Conservation (phyloP, 2,113 vertebrate genomes). For the Coptodon rendalli region DNA sequence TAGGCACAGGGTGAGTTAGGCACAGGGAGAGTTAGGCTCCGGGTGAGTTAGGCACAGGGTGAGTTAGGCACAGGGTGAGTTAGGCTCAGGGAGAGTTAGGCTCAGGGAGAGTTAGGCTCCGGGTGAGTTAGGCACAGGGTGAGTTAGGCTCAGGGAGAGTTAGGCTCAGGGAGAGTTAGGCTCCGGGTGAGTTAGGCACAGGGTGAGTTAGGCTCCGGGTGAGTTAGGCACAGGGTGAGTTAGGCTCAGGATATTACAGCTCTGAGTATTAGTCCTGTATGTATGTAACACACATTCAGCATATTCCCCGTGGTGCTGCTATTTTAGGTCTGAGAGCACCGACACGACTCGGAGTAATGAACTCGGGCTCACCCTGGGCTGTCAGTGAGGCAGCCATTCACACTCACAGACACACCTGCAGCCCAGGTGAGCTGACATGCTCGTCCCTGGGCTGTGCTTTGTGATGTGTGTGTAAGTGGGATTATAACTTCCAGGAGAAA, state of each 20-base stretch:
- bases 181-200: accelerated
- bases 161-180: accelerated
- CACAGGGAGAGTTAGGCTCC: no score
- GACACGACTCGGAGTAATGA: accelerated
- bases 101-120: no score
- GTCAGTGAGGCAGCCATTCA: background rate
- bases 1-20: no score
- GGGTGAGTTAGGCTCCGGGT: no score
- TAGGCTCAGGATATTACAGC: accelerated
- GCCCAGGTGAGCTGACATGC: background rate
- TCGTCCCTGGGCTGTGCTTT: background rate
- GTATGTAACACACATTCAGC: background rate
- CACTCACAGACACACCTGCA: background rate
- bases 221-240: no score
- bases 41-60: no score
- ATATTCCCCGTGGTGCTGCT: background rate
- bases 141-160: no score
- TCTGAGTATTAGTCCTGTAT: background rate
- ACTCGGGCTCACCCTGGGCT: background rate
- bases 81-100: no score
- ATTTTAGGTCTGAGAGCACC: background rate
- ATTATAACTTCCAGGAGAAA: background rate
- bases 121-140: no score
- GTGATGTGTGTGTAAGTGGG: background rate
- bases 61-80: no score